Conservation (phyloP, 92 coral and sea anemone species). For the Palythoa heliodiscus region DNA sequence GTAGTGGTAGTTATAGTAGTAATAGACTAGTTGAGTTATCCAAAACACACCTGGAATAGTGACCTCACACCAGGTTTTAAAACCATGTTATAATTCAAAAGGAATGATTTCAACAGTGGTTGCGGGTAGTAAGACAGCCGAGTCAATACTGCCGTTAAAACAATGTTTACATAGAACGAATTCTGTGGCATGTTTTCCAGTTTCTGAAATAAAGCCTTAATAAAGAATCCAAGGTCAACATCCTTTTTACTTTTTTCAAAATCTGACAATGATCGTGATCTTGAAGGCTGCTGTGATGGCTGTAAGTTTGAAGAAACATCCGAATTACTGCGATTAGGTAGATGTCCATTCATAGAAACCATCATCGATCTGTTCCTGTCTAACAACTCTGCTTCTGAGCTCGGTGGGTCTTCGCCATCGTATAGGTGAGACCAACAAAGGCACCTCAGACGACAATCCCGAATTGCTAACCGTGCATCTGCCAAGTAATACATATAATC, state of each 20-base stretch:
- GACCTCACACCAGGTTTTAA: conserved; percentile 97
- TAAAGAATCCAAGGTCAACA: conserved; percentile 74
- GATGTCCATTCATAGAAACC: conserved; percentile 35
- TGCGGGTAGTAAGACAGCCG: conserved; percentile 91
- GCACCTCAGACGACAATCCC: conserved; percentile 85
- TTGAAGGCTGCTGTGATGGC: conserved; percentile 41
- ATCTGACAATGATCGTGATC: conserved; percentile 67
- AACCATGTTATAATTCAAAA: conserved; percentile 94
- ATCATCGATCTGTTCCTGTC: conserved; percentile 36
- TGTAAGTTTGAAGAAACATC: conserved; percentile 5
- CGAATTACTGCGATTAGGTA: conserved; percentile 40
- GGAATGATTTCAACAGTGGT: conserved; percentile 92
- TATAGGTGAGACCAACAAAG: conserved; percentile 91
- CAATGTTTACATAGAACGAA: conserved; percentile 89
- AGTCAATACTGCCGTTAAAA: conserved; percentile 88
- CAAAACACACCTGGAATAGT: conserved; percentile 83
- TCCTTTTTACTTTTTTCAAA: conserved; percentile 56
- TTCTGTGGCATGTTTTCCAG: conserved; percentile 95
- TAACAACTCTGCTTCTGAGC: conserved; percentile 54
- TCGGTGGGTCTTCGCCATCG: conserved; percentile 84
- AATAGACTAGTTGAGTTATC: neutral
- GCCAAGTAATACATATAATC: conserved; percentile 92
- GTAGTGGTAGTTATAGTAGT: no score
- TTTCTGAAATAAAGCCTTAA: conserved; percentile 82
- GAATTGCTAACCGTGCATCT: conserved; percentile 84